Evolutionary conservation across 1,140 invertebrate genomes (phyloP).

Genomic region (Papilio glaucus): DNA sequence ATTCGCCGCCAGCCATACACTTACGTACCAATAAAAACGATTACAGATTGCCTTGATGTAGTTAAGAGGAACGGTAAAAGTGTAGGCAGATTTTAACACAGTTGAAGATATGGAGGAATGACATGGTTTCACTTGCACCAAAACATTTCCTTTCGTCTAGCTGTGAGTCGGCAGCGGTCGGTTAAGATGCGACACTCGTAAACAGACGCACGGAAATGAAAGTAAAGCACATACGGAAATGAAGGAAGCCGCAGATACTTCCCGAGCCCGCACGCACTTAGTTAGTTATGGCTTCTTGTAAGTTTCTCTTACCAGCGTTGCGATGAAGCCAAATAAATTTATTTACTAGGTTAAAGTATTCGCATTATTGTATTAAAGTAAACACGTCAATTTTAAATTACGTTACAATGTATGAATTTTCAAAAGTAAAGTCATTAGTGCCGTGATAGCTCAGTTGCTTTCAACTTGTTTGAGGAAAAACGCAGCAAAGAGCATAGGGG

Average conservation of each 20-base stretch:
- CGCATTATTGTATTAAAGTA: background rate
- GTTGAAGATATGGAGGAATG: background rate
- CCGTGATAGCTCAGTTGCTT: too few relatives aligned
- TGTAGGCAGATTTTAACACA: too few relatives aligned
- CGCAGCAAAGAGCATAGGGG: too few relatives aligned
- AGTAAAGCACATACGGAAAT: slow-evolving; percentile 37
- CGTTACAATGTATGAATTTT: too few relatives aligned
- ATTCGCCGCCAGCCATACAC: too few relatives aligned
- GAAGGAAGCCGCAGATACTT: slow-evolving; percentile 26
- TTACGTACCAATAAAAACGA: too few relatives aligned
- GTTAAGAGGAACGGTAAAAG: too few relatives aligned
- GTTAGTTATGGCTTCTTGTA: slow-evolving; percentile 2
- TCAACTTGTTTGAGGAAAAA: too few relatives aligned
- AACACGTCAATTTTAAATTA: too few relatives aligned
- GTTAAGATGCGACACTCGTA: slow-evolving; percentile 30
- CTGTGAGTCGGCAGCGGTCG: background rate
- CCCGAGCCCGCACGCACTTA: slow-evolving; percentile 16
- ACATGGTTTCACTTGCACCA: background rate
- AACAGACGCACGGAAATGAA: slow-evolving; percentile 38
- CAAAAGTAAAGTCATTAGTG: too few relatives aligned
- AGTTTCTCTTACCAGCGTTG: background rate
- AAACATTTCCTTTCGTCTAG: background rate
- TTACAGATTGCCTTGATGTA: too few relatives aligned
- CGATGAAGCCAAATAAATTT: background rate
- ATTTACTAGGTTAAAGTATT: background rate